Evolutionary conservation across 2,797 vertebrate species (phyloP), one percentile per base, ranked within the genome.

Genomic region (Myotis myotis): DNA sequence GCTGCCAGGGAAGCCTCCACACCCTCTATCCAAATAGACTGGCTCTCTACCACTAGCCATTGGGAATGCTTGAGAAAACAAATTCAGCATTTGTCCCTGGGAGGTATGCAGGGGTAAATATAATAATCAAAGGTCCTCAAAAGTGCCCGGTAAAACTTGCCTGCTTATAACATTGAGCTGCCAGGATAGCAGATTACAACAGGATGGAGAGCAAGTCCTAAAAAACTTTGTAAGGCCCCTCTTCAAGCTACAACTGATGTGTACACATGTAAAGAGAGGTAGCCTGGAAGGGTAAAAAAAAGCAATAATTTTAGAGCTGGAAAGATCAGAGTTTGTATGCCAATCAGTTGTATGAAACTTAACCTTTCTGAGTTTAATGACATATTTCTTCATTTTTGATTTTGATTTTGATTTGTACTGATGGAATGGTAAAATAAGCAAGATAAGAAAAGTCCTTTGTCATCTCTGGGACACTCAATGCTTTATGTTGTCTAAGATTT

Each of bases 21-120:
- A 79, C 98, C 97, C 98, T 96, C 97, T 97, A 97, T 98, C 97
- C 96, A 98, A 98, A 98, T 96, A 98, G 96, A 80, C 91, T 49
- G 60, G 86, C 33, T 25, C 62, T 84, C 41, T 30, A 72, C 53
- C 82, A 25, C 81, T 47, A 64, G 47, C 38, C 47, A 36, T 7
- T 16, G 12, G 38, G 85, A 95, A 7, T 64, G 30, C 70, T 92
- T 81, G 38, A 62, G 88, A 93, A 94, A 96, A 95, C 70, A 87
- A 81, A 93, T 86, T 57, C 53, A 57, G 78, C 20, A 1, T 78
- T 90, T 91, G 51, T 94, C 68, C 72, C 41, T 80, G 74, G n/a
- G 74, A 95, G 23, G 44, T 71, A 70, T 75, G 66, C 20, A 6
- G 41, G 38, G 55, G 6, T 90, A 85, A 93, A 84, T 76, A 28